Evolutionary conservation across 64 coral and sea anemone genomes (phyloP).

Genomic region (Trachythela sp.): DNA sequence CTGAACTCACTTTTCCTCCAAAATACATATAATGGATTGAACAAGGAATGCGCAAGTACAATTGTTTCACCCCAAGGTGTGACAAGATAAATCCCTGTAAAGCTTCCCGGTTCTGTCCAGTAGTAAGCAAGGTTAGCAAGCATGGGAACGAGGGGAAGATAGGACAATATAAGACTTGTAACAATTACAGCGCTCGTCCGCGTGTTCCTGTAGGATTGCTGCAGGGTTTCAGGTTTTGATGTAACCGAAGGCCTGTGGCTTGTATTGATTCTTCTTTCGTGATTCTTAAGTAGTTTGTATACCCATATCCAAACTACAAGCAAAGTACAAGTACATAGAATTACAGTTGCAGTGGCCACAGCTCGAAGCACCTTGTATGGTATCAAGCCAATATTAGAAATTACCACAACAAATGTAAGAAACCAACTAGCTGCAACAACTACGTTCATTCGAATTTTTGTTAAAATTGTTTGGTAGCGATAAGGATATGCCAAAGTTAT

Average conservation of each 20-base stretch:
- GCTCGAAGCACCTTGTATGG: background rate
- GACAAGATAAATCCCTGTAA: background rate
- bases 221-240: background rate
- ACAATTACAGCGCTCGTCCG: background rate
- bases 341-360: background rate
- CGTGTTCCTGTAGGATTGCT: background rate
- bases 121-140: background rate
- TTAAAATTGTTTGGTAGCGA: background rate
- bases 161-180: background rate
- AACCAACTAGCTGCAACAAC: background rate
- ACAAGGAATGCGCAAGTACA: background rate
- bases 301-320: background rate
- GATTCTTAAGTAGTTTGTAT: background rate
- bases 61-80: background rate
- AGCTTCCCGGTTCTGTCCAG: background rate
- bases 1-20: background rate
- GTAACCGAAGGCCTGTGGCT: background rate
- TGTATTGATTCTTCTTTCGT: background rate
- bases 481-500: constrained; percentile 1
- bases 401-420: background rate
- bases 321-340: background rate
- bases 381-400: background rate
- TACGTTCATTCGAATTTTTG: background rate
- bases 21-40: background rate
- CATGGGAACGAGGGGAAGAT: background rate